A percentile compares a stretch with the other conserved stretches of the same genome.
phyloP scores from a whole-genome alignment of 2,113 vertebrate genomes.

The Toxotes jaculatrix region DNA sequence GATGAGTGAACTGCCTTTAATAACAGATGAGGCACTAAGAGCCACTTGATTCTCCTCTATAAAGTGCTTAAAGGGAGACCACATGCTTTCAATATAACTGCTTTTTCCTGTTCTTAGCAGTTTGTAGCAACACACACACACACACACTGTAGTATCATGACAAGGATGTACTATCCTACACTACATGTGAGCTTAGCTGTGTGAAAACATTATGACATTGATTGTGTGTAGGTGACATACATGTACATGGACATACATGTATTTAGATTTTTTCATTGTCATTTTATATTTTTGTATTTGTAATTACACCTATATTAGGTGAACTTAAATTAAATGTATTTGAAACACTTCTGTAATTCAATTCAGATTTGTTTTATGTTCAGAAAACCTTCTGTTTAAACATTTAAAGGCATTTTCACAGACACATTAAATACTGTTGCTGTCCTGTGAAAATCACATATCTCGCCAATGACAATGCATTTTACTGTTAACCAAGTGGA shows the following conservation, averaged over 20 bases:
- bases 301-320: too few relatives aligned
- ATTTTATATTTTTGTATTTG: too few relatives aligned
- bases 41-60: slow-evolving; percentile 24
- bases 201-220: too few relatives aligned
- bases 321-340: too few relatives aligned
- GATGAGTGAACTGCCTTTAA: slow-evolving; percentile 23
- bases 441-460: background rate
- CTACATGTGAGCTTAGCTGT: too few relatives aligned
- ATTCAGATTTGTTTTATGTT: too few relatives aligned
- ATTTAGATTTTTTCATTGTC: too few relatives aligned
- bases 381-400: background rate
- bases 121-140: background rate
- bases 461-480: background rate
- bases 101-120: background rate
- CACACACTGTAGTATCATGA: background rate
- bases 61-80: background rate
- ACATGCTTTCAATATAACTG: background rate
- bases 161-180: too few relatives aligned
- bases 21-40: slow-evolving; percentile 18
- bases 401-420: background rate
- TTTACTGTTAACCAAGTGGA: background rate
- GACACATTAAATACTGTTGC: background rate
- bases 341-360: too few relatives aligned
- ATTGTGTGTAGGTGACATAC: too few relatives aligned
- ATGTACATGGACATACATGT: too few relatives aligned